Base-by-base conservation (phyloP, 2,797 vertebrate genomes). In the Meda fulgida region DNA sequence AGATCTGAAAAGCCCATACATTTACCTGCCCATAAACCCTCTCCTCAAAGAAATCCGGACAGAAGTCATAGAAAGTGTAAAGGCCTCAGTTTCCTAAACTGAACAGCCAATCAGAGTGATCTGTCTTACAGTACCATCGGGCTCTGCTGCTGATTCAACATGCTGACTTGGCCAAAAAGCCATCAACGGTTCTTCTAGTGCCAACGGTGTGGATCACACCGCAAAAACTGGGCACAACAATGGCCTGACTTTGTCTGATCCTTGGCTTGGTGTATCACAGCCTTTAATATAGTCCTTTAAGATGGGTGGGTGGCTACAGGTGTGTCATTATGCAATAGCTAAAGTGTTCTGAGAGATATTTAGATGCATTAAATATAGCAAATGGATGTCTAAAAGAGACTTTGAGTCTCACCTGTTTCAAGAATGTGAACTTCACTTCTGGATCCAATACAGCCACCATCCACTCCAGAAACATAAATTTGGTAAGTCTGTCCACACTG, bases 401-500 rank as follows among this genome's bases (percentile, higher is more conserved):
- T 48, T 16, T 81, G 14, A 19, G 3, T 67, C 89, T 76, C 26
- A 95, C 95, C 94, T 26, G 94, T 94, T 29, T 58, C 84, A 83
- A 94, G 82, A 16, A 84, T 40, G 67, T 87, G 31, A 14, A 89
- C 29, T 18, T 91, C 78, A 75, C 95, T 95, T 58, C 77, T 92
- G 9, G 88, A 90, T 78, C 95, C 94, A 0, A 78, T 34, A 78
- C 95, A 96, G 0, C 43, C 73, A 0, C 84, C 80, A 65, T 94
- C 89, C 5, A 93, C 11, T n/a, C 95, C 95, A 14, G 83, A 87
- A 16, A 91, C 92, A 3, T 92, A 93, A 63, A 96, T 92, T 6
- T 88, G 63, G 84, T 95, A 95, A 26, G 84, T 83, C 78, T 93
- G 90, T 29, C 95, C 95, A 72, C 96, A 96, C 16, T 43, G 83